These are phyloP conservation scores for Lagopus muta DNA, from an alignment of 2,113 vertebrate species.

Conservation along the genomic window DNA sequence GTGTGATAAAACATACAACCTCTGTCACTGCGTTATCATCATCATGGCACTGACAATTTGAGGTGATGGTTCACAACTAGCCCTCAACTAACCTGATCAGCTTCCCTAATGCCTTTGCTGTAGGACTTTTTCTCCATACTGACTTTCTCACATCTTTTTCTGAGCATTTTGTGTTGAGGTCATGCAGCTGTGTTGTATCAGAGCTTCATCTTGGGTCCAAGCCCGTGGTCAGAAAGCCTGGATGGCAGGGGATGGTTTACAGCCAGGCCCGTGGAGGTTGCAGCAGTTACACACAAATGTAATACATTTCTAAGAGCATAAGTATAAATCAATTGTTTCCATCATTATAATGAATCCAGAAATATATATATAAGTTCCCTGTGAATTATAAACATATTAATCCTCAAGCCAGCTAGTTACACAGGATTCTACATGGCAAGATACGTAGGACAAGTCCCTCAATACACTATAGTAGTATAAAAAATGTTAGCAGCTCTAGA, in stretches of 20 bases:
- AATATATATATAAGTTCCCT: not conserved
- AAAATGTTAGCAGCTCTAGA: not conserved
- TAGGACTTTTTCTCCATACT: not conserved
- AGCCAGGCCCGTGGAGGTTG: not conserved
- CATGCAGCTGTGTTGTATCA: not conserved
- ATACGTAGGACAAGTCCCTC: not conserved
- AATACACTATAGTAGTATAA: not conserved
- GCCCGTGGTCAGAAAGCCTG: fast-evolving
- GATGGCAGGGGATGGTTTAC: not conserved
- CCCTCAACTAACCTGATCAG: fast-evolving
- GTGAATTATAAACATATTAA: not conserved
- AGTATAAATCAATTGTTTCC: not conserved
- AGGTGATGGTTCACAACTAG: not conserved
- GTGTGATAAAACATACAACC: too few relatives aligned
- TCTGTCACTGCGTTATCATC: too few relatives aligned
- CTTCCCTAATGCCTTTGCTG: not conserved
- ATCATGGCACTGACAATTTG: not conserved
- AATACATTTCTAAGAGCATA: not conserved
- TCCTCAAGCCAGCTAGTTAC: not conserved
- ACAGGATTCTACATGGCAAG: not conserved
- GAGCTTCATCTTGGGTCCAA: not conserved
- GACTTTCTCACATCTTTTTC: not conserved
- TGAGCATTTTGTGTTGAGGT: not conserved
- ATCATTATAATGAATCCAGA: not conserved
- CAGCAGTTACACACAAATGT: not conserved